Evolutionary conservation across 2,888 invertebrate species (phyloP), one percentile per base, ranked within the genome.

Genomic region (Sarcophaga subvicina): DNA sequence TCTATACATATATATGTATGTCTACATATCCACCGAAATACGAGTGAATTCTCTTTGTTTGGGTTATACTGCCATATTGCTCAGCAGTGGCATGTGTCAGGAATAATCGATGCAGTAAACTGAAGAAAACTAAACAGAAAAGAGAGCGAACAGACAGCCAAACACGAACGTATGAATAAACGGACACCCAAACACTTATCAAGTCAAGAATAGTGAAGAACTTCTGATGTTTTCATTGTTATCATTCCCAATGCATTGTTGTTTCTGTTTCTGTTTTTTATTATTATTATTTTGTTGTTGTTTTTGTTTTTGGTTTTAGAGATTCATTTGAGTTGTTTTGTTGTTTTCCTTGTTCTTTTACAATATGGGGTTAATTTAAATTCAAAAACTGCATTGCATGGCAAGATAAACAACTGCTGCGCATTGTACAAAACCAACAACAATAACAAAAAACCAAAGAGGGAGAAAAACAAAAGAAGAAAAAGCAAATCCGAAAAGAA

Each of bases 311-410:
- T n/a, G 27, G 12, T 27, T 77, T 49, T 83, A 87, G 83, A 37
- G 37, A 37, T 37, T 37, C 37, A 37, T 37, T 37, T 37, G 37
- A 37, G 37, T 88, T 89, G 81, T 84, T 88, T 87, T 22, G 70
- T 83, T 79, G 22, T 86, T 59, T 49, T 63, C 80, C 69, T 25
- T 64, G 59, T 76, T 71, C 80, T 37, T 37, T 37, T 20, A 66
- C 85, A 86, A 80, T 88, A 87, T 88, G 88, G 88, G 88, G 89
- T 92, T 91, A 90, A 91, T 91, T 90, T 91, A 90, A 90, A 90
- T 91, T 91, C 90, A 69, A 78, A 78, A 83, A 86, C 66, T 87
- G 81, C 87, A 81, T 86, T 77, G 83, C 80, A 87, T 84, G 75
- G 73, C 64, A 87, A 81, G 87, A 84, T 81, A 87, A 80, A 84